A percentile compares a stretch with the other conserved stretches of the same genome.
Conservation (phyloP, 2,888 invertebrate species). For the Xestia c-nigrum region DNA sequence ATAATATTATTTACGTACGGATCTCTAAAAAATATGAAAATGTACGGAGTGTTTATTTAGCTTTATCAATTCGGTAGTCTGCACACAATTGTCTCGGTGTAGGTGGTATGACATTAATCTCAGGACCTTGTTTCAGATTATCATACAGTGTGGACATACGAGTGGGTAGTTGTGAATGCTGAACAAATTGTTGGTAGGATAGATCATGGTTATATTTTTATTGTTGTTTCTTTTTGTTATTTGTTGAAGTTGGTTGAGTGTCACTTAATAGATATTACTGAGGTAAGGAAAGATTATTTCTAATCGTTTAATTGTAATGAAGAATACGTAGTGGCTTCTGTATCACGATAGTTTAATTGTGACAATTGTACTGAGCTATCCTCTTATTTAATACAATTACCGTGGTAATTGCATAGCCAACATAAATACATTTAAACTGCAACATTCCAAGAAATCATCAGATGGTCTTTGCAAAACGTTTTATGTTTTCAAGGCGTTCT, state of each 20-base stretch:
- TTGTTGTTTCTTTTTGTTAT: not conserved
- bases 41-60: conserved; percentile 59
- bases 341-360: not conserved
- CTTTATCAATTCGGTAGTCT: conserved; percentile 67
- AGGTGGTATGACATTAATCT: conserved; percentile 69
- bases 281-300: not conserved
- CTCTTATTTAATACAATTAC: not conserved
- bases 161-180: conserved; percentile 30
- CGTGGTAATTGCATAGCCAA: not conserved
- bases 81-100: conserved; percentile 65
- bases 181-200: conserved; percentile 24
- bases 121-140: conserved; percentile 72
- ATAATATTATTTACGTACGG: not conserved
- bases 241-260: not conserved
- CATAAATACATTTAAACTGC: not conserved
- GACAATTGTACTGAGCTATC: not conserved
- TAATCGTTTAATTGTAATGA: not conserved
- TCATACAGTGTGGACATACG: conserved; percentile 65
- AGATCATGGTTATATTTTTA: not conserved
- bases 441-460: not conserved
- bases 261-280: not conserved
- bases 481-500: not conserved
- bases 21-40: conserved; percentile 42
- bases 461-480: not conserved
- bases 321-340: not conserved